Evolutionary conservation across 1,140 invertebrate genomes (phyloP), one percentile per base, ranked within the genome.

Genomic region (Zaprionus tsacasi): DNA sequence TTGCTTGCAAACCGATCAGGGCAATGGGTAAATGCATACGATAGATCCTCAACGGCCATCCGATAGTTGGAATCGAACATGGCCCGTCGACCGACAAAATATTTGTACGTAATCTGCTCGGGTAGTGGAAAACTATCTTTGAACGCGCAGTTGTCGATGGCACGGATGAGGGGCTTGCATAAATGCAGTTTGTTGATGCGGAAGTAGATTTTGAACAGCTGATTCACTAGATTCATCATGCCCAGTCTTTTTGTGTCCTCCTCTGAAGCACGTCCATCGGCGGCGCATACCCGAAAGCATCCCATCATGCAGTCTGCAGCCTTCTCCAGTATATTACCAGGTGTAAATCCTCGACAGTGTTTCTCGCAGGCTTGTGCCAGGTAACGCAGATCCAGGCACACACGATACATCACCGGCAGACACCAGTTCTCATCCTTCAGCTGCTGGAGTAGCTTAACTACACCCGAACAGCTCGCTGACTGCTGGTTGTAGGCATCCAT

Each of bases 11-110:
- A 97, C n/a, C 93, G 93, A 78, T 93, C 95, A 75, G 98, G 97
- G 89, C 98, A 99, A 85, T 96, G 95, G 93, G 97, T 94, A 93
- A 99, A 99, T 0, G 99, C 98, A 94, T 96, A 99, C 2, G 96
- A 96, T 6, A 99, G 93, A 92, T 96, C 97, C 91, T 98, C 96
- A 92, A 99, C 97, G 68, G 99, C 99, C 57, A 95, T 94, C 93
- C 96, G 96, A 91, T 98, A 99, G 92, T 99, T 97, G 75, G 97
- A 98, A 93, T 99, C 98, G 93, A 99, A 99, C 97, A 99, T 99
- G 2, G 98, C 97, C 93, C 99, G 99, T 6, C 98, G 94, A 2
- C 99, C 99, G 15, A 99, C 97, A 94, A 98, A 99, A 93, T 99
- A 99, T 87, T 96, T 97, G 92, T 99, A 99, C 0, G 99, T 99